Evolutionary conservation across 2,888 invertebrate genomes (phyloP).

Genomic region (Laspeyria flexula): DNA sequence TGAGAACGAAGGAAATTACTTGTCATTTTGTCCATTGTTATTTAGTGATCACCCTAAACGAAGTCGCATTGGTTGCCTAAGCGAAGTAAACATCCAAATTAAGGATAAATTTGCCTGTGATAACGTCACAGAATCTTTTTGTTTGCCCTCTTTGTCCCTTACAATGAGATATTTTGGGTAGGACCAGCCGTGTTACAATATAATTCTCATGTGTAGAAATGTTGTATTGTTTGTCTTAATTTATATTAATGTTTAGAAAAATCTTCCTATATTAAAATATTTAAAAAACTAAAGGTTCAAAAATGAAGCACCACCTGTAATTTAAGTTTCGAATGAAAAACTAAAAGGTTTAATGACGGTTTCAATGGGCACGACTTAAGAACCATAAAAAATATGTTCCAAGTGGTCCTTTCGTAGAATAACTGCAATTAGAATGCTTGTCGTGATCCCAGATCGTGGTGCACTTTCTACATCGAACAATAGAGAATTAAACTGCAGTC

Average conservation of each 20-base stretch:
- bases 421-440: slow-evolving; percentile 67
- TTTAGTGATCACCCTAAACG: slow-evolving; percentile 24
- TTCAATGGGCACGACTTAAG: slow-evolving; percentile 7
- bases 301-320: too few relatives aligned
- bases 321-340: slow-evolving; percentile 3
- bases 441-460: slow-evolving; percentile 61
- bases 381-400: slow-evolving; percentile 20
- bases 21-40: slow-evolving; percentile 37
- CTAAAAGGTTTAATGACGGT: slow-evolving; percentile 5
- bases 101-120: background rate
- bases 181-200: background rate
- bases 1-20: slow-evolving; percentile 30
- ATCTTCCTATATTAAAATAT: too few relatives aligned
- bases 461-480: slow-evolving; percentile 72
- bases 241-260: too few relatives aligned
- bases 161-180: background rate
- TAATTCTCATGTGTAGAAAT: too few relatives aligned
- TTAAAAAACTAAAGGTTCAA: too few relatives aligned
- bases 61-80: slow-evolving; percentile 7
- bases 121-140: background rate
- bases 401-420: slow-evolving; percentile 49
- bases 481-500: slow-evolving; percentile 40
- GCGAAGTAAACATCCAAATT: slow-evolving; percentile 7
- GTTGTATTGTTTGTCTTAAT: too few relatives aligned
- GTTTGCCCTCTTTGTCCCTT: background rate